These are phyloP conservation scores for Corydoras maculifer DNA, from an alignment of 2,113 vertebrate species.

Conservation along the genomic window DNA sequence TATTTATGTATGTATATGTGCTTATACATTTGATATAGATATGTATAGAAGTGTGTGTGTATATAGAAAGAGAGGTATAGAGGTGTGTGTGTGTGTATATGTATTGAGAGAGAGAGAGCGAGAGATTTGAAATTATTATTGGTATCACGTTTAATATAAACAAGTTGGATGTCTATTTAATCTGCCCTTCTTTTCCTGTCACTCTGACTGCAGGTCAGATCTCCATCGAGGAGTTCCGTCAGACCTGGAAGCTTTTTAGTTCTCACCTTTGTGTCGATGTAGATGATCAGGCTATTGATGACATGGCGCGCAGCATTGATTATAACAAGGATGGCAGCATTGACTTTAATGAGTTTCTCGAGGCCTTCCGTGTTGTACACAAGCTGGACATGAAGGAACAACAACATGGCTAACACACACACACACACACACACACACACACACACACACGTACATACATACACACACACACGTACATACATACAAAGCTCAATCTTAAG, in stretches of 20 bases:
- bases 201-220: constrained; percentile 73
- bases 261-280: constrained; percentile 72
- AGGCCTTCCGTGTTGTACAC: constrained; percentile 88
- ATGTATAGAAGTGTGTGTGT: too few relatives aligned
- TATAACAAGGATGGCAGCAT: constrained; percentile 93
- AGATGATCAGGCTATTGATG: constrained; percentile 70
- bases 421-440: too few relatives aligned
- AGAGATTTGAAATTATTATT: not conserved
- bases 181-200: not conserved
- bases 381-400: constrained; percentile 67
- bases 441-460: not conserved
- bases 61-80: too few relatives aligned
- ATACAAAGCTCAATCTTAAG: too few relatives aligned
- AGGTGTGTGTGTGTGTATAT: too few relatives aligned
- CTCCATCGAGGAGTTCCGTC: constrained; percentile 85
- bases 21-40: too few relatives aligned
- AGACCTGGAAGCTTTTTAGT: constrained; percentile 88
- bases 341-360: constrained; percentile 93
- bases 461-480: not conserved
- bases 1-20: too few relatives aligned
- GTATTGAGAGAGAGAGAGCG: too few relatives aligned
- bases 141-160: not conserved
- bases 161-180: not conserved
- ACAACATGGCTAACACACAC: constrained; percentile 39
- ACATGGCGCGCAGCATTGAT: constrained; percentile 81